Conservation (phyloP, 2,113 vertebrate genomes). For the Gavialis gangeticus region DNA sequence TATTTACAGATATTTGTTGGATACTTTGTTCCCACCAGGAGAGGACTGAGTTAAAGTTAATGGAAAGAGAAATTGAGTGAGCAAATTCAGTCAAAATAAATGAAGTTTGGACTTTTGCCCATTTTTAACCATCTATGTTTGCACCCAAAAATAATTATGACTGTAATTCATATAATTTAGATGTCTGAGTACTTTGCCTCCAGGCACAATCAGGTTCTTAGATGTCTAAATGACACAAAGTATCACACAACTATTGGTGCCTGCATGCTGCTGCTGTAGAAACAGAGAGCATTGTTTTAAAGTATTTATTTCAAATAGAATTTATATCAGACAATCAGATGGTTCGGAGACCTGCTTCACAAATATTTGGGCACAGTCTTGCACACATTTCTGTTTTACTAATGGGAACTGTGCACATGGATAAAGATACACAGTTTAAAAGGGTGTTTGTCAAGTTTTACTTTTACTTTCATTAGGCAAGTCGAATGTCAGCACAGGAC, state of each 20-base stretch:
- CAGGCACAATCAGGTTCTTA: slow-evolving; percentile 9
- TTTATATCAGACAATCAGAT: too few species aligned
- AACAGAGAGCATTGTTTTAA: slow-evolving; percentile 15
- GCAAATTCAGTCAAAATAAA: neutral
- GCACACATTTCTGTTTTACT: too few species aligned
- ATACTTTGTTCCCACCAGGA: neutral
- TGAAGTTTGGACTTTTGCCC: neutral
- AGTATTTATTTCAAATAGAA: neutral
- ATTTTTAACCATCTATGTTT: neutral
- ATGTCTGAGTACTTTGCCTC: slow-evolving; percentile 38
- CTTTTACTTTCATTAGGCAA: too few species aligned
- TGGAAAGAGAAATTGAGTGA: neutral
- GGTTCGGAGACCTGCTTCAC: too few species aligned
- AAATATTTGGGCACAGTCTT: too few species aligned
- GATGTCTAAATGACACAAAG: slow-evolving; percentile 18
- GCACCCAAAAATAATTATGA: neutral
- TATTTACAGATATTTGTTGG: neutral
- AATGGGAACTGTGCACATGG: too few species aligned
- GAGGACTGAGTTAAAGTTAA: neutral
- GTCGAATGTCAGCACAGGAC: too few species aligned
- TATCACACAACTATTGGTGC: neutral
- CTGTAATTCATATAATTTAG: slow-evolving; percentile 33
- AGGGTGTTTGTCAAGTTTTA: too few species aligned
- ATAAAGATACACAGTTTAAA: too few species aligned
- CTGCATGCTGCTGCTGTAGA: neutral